phyloP scores from a whole-genome alignment of 2,888 invertebrate genomes.

The Clitarchus hookeri region DNA sequence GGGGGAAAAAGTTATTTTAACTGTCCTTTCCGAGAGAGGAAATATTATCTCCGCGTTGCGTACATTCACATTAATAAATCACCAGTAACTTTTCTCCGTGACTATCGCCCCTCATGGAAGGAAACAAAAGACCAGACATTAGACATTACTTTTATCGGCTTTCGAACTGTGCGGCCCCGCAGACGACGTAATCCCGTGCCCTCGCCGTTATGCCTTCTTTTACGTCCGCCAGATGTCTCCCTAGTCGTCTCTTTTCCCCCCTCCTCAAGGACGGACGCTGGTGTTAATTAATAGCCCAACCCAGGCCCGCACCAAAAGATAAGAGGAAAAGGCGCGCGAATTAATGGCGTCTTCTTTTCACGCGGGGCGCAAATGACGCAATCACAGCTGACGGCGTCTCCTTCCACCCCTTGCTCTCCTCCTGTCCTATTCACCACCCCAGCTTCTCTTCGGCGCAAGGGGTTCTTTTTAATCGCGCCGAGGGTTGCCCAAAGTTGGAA shows the following conservation, averaged over 20 bases:
- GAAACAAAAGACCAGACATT: background rate
- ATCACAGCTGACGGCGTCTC: conserved; percentile 22
- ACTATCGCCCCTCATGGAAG: background rate
- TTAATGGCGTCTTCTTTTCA: conserved; percentile 19
- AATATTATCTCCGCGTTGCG: background rate
- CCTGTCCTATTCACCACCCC: background rate
- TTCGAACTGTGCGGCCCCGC: conserved; percentile 5
- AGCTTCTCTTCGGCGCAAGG: background rate
- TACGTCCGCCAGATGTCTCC: conserved; percentile 23
- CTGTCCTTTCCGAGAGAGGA: background rate
- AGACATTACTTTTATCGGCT: background rate
- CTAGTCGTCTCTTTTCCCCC: background rate
- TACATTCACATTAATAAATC: background rate
- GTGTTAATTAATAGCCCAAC: conserved; percentile 24
- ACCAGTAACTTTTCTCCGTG: background rate
- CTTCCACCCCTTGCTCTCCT: background rate
- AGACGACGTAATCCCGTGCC: background rate
- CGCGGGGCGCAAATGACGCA: conserved; percentile 22
- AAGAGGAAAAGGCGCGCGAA: conserved; percentile 15
- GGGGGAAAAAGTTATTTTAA: background rate
- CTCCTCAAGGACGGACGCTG: background rate
- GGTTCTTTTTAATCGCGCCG: conserved; percentile 2
- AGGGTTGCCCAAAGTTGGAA: background rate
- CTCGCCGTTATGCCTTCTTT: conserved; percentile 23
- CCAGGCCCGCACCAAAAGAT: conserved; percentile 17